Percentiles rank a stretch among this genome's conserved stretches.
Conservation (phyloP, 2,888 invertebrate genomes). For the Neoitamus cyanurus region DNA sequence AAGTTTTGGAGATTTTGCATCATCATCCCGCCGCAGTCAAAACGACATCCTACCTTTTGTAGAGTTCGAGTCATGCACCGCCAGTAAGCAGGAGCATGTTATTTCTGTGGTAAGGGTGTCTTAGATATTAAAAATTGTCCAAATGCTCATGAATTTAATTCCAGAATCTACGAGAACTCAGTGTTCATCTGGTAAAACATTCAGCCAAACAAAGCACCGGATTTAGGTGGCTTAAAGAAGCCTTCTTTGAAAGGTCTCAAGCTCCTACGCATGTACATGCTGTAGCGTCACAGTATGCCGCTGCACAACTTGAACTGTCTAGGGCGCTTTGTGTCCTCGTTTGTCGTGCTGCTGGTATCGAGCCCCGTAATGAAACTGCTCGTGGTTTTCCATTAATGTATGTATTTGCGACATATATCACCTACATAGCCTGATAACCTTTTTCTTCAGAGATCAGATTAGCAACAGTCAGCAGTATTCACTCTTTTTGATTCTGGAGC, state of each 20-base stretch:
- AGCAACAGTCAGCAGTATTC: slow-evolving; percentile 76
- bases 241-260: slow-evolving; percentile 67
- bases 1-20: slow-evolving; percentile 64
- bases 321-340: slow-evolving; percentile 81
- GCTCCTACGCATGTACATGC: slow-evolving; percentile 81
- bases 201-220: slow-evolving; percentile 67
- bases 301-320: slow-evolving; percentile 83
- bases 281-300: slow-evolving; percentile 83
- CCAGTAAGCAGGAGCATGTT: slow-evolving; percentile 88
- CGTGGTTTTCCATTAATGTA: slow-evolving; percentile 85
- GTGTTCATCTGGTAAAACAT: slow-evolving; percentile 82
- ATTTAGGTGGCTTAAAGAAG: slow-evolving; percentile 67
- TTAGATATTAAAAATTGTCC: neutral
- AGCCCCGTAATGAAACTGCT: slow-evolving; percentile 76
- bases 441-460: slow-evolving; percentile 75
- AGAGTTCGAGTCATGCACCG: slow-evolving; percentile 86
- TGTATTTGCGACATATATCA: slow-evolving; percentile 1
- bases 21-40: slow-evolving; percentile 65
- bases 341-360: slow-evolving; percentile 75
- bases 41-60: slow-evolving; percentile 79
- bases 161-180: slow-evolving; percentile 85
- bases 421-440: neutral
- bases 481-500: slow-evolving; percentile 82
- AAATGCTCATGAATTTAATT: slow-evolving; percentile 45
- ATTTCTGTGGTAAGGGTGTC: slow-evolving; percentile 77